Percentiles rank a stretch among this genome's conserved stretches.
Conservation (phyloP, 2,888 invertebrate genomes). For the Epinotia demarniana region DNA sequence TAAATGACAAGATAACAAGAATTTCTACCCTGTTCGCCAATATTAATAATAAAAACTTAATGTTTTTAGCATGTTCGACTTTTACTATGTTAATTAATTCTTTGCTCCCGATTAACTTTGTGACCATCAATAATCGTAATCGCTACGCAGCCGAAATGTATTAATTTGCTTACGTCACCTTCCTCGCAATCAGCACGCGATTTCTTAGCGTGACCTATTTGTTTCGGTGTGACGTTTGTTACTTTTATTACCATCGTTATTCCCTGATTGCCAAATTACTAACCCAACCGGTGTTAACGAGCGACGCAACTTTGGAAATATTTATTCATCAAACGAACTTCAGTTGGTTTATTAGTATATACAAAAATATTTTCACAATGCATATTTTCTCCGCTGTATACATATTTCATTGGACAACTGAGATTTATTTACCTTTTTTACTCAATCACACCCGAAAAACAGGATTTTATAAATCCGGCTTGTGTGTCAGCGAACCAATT, state of each 20-base stretch:
- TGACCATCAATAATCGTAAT: slow-evolving; percentile 36
- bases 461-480: slow-evolving; percentile 40
- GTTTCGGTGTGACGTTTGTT: slow-evolving; percentile 35
- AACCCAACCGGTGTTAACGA: slow-evolving; percentile 24
- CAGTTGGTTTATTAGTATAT: neutral
- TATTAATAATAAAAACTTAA: no score
- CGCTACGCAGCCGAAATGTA: slow-evolving; percentile 15
- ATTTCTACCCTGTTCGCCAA: no score
- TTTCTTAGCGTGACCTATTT: slow-evolving; percentile 38
- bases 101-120: slow-evolving; percentile 23
- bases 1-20: no score
- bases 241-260: slow-evolving; percentile 36
- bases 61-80: neutral
- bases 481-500: slow-evolving; percentile 28
- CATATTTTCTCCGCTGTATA: neutral
- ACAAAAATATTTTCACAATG: neutral
- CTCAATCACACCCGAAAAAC: slow-evolving; percentile 24
- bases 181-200: slow-evolving; percentile 40
- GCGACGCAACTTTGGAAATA: slow-evolving; percentile 5
- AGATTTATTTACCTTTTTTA: slow-evolving; percentile 39
- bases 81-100: neutral
- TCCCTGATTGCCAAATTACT: slow-evolving; percentile 40
- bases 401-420: slow-evolving; percentile 27
- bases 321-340: slow-evolving; percentile 15
- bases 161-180: slow-evolving; percentile 46